phyloP scores from a whole-genome alignment of 2,797 vertebrate species.

The Liparis tanakae region DNA sequence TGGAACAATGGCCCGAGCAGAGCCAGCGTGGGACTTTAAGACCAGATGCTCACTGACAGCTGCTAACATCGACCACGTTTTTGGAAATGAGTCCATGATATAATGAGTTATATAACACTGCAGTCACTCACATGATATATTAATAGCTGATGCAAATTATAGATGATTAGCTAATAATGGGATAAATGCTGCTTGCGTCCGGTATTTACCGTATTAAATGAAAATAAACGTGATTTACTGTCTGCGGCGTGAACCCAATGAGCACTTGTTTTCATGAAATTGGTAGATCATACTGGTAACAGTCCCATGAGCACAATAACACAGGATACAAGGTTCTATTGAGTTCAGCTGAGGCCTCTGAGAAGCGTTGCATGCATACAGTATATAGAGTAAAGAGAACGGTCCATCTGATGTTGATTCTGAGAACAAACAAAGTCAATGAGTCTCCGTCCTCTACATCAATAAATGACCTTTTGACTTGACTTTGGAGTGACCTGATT shows the following conservation, averaged over 20 bases:
- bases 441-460: background rate
- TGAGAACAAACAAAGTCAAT: background rate
- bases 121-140: slow-evolving; percentile 53
- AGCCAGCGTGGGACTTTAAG: slow-evolving; percentile 8
- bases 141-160: slow-evolving; percentile 64
- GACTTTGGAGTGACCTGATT: background rate
- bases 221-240: slow-evolving; percentile 51
- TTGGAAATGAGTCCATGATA: slow-evolving; percentile 32
- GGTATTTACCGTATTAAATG: slow-evolving; percentile 38
- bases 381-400: slow-evolving; percentile 13
- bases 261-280: slow-evolving; percentile 58
- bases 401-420: background rate
- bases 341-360: slow-evolving; percentile 32
- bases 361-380: slow-evolving; percentile 5
- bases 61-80: slow-evolving; percentile 34
- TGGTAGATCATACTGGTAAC: slow-evolving; percentile 40
- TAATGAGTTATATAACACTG: slow-evolving; percentile 44
- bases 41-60: slow-evolving; percentile 37
- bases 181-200: slow-evolving; percentile 49
- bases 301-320: slow-evolving; percentile 56
- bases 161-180: slow-evolving; percentile 59
- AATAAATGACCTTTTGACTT: background rate
- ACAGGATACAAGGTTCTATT: slow-evolving; percentile 40
- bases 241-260: slow-evolving; percentile 30
- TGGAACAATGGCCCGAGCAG: slow-evolving; percentile 22